phyloP scores from a whole-genome alignment of 2,113 vertebrate species.

The Grallaria varia region DNA sequence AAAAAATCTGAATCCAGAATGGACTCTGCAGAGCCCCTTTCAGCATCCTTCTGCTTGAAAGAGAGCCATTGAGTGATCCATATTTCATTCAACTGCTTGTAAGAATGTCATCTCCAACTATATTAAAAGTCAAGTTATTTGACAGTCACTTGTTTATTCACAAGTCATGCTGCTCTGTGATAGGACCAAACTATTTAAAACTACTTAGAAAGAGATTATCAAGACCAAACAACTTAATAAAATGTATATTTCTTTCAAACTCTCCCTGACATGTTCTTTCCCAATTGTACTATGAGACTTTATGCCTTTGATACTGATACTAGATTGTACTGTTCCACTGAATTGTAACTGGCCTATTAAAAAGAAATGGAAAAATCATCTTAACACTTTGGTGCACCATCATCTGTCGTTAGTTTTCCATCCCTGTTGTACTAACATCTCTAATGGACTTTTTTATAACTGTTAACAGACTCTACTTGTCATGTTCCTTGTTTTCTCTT shows the following conservation, averaged over 20 bases:
- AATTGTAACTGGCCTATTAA: neutral
- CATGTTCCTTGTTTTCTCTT: neutral
- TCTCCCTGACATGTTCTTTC: neutral
- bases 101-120: neutral
- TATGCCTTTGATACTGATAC: neutral
- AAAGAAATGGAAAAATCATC: neutral
- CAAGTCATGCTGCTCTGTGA: neutral
- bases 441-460: neutral
- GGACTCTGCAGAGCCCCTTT: neutral
- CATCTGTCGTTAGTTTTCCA: neutral
- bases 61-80: neutral
- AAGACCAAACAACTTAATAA: neutral
- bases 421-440: neutral
- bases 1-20: neutral
- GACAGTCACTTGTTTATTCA: neutral
- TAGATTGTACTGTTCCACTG: neutral
- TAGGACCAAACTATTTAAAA: neutral
- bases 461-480: neutral
- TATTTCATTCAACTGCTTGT: neutral
- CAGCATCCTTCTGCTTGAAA: neutral
- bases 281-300: neutral
- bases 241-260: neutral
- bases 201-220: neutral
- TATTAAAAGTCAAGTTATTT: neutral
- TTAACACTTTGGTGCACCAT: neutral